Base-by-base conservation (phyloP, 1,140 invertebrate species). In the Episyrphus balteatus region DNA sequence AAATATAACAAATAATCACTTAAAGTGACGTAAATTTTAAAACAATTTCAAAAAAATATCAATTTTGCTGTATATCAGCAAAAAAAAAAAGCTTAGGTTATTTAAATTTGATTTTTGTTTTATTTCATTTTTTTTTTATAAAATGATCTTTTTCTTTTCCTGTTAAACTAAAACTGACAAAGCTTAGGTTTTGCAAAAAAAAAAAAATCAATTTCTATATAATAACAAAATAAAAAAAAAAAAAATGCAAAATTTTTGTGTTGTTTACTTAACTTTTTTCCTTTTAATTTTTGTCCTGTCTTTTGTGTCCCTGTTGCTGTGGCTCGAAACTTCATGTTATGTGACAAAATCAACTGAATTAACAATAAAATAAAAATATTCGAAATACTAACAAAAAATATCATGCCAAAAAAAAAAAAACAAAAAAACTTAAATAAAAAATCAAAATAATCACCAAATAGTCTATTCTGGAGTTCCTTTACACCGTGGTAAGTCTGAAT, bases 391-490 rank as follows among this genome's bases (percentile, higher is more conserved):
- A 36, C 36, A 37, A 51, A 36, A 55, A 50, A 11, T 40, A 49
- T 50, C 42, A 50, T 43, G n/a, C 34, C 39, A 43, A 48, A 33
- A 43, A 42, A 38, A 44, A 54, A 42, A 52, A 44, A 47, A 52
- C 47, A 43, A 51, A 56, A 59, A 57, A 51, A 52, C 51, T 54
- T 53, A 58, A 61, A 56, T 62, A 56, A 47, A 48, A n/a, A 32
- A 48, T 34, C 56, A 58, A 61, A 62, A 62, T 48, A 40, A 42
- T 30, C 14, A 44, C 13, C 41, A 58, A 75, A 76, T 88, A 91
- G 88, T 87, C 84, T 86, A 83, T 92, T 90, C 86, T 92, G 88
- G 88, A 90, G 84, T 83, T 89, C 85, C 81, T 91, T 91, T 86
- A 86, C 84, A 83, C 87, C 86, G 83, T 84, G 88, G 88, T 92